Evolutionary conservation across 2,113 vertebrate species (phyloP), one percentile per base, ranked within the genome.

Genomic region (Aldabrachelys gigantea): DNA sequence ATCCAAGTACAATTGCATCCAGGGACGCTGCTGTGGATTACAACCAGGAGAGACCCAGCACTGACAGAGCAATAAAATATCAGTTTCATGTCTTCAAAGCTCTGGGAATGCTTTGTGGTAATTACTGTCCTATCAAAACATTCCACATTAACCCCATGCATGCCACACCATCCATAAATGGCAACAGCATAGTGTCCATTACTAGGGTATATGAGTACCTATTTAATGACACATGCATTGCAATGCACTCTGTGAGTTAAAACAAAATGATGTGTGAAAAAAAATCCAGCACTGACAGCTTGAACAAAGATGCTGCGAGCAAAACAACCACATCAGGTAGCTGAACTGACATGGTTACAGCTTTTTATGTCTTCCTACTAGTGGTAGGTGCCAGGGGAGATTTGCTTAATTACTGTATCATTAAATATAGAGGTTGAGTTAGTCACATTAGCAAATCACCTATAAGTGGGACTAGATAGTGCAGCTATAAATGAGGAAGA

Each of bases 1-100:
- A 96, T 59, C 91, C 91, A 75, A 93, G 80, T 10, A 3, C 89
- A 88, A 84, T 89, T 97, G 94, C 91, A 96, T 94, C 91, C 94
- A 92, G 97, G 89, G 95, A 91, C 76, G 88, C 94, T 93, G 69
- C 85, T 92, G 84, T 69, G 95, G 92, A 91, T 96, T 96, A 80
- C 78, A 95, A 97, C 84, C 85, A 96, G 76, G 89, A 92, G 85
- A 89, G 92, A 80, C 8, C 50, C 57, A 44, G 52, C 52, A 56
- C 17, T 72, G 76, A 91, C 44, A 85, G 86, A 87, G 82, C 24
- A 85, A 69, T 94, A 95, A 97, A 97, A 94, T 80, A 93, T 16
- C 65, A 75, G 52, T 89, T 87, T 57, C 31, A 6, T 19, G 49
- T 24, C 79, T 94, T 65, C 11, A 65, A 87, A 93, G 14, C 62